Evolutionary conservation across 2,113 vertebrate genomes (phyloP), one percentile per base, ranked within the genome.

Genomic region (Illadopsis cleaveri): DNA sequence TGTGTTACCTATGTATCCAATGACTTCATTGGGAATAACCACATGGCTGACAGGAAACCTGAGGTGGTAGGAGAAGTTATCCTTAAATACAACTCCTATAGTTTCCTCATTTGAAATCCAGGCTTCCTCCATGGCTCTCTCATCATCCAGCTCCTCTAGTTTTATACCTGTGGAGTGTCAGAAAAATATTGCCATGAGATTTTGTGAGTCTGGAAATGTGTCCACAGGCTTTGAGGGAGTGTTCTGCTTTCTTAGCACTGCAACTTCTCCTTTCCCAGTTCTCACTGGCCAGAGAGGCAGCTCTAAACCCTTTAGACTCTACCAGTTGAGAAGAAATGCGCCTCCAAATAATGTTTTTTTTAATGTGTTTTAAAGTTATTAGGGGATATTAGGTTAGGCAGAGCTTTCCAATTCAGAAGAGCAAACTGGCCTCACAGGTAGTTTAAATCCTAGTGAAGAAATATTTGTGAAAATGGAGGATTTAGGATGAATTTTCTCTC

Each of bases 61-160:
- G 21, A 99, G 98, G 30, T 86, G 96, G 92, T 99, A 99, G 8
- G 98, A 98, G n/a, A 98, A 98, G 58, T 96, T 96, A 93, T 98
- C 98, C 76, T 97, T 88, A 95, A 99, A 99, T 2, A 99, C 97
- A 78, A 99, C 98, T 3, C 98, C 99, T 9, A 98, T 94, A 2
- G 89, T 97, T 17, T 96, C 95, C 0, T 80, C 18, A 17, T 98
- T 61, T 2, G 94, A 96, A 31, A 97, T 90, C 94, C 98, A 98
- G 90, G 98, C 98, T 80, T 98, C 96, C 91, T 99, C 98, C 96
- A 99, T 90, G 27, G 98, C 97, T 54, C 95, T 97, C 91, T 99
- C 99, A 6, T 95, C 97, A 50, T 97, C 90, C 78, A 98, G 83
- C 88, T 97, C 96, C 71, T 98, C 94, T 73, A 98, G 90, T 11